Conservation (phyloP, 2,797 vertebrate species). For the Crypturellus tataupa region DNA sequence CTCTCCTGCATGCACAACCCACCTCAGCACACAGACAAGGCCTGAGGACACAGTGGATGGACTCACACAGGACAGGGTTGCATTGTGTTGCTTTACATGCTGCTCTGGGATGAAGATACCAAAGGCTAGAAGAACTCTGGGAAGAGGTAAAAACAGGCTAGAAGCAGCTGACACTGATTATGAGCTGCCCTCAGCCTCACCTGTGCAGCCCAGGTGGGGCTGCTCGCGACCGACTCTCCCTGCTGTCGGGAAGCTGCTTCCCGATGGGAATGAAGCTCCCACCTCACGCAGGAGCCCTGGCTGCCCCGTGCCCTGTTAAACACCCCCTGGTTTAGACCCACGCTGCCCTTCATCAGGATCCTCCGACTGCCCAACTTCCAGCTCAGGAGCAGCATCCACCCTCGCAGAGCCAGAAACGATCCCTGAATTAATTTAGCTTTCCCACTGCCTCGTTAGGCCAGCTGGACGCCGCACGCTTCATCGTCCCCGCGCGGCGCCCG, state of each 20-base stretch:
- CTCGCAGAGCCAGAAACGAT: slow-evolving; percentile 23
- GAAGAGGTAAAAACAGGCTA: accelerated
- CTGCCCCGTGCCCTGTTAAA: background rate
- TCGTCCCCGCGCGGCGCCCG: slow-evolving; percentile 74
- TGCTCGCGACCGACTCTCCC: background rate
- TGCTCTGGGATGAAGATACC: too few relatives aligned
- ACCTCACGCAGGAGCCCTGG: background rate
- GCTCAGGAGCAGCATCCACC: background rate
- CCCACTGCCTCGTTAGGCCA: slow-evolving; percentile 63
- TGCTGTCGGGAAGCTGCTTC: background rate
- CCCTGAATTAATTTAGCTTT: slow-evolving; percentile 80
- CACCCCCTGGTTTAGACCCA: background rate
- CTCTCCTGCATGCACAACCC: background rate
- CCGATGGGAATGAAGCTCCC: background rate
- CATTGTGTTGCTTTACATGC: too few relatives aligned
- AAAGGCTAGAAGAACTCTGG: too few relatives aligned
- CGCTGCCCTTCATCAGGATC: background rate
- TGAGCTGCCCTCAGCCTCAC: background rate
- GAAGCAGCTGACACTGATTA: background rate
- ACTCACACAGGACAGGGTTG: too few relatives aligned
- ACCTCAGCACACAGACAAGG: background rate
- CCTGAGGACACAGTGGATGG: too few relatives aligned
- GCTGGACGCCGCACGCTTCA: slow-evolving; percentile 73
- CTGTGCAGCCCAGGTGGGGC: background rate
- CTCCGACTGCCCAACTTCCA: background rate